phyloP scores from a whole-genome alignment of 1,140 invertebrate genomes.

The Macrobrachium nipponense region DNA sequence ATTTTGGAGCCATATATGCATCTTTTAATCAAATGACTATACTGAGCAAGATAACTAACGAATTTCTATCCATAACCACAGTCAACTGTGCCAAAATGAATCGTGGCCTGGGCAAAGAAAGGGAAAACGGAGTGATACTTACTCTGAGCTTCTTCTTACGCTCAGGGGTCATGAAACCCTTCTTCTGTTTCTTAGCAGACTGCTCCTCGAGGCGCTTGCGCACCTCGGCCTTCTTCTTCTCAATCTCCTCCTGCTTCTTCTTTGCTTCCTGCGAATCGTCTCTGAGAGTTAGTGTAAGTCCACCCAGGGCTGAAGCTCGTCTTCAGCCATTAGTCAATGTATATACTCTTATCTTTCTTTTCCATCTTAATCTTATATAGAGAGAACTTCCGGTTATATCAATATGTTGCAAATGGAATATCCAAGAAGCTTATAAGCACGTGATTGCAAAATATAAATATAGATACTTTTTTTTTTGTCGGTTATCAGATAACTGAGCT shows the following conservation, averaged over 20 bases:
- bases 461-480: too few relatives aligned
- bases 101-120: background rate
- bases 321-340: background rate
- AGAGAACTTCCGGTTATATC: background rate
- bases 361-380: background rate
- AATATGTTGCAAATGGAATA: too few relatives aligned
- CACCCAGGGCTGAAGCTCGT: background rate
- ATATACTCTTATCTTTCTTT: background rate
- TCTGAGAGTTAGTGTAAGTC: slow-evolving; percentile 24
- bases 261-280: slow-evolving; percentile 76
- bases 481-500: background rate
- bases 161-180: slow-evolving; percentile 98
- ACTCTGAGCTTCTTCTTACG: slow-evolving; percentile 97
- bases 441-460: too few relatives aligned
- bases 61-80: background rate
- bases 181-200: slow-evolving; percentile 95
- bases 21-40: too few relatives aligned
- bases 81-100: background rate
- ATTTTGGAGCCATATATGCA: too few relatives aligned
- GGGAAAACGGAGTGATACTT: slow-evolving; percentile 59
- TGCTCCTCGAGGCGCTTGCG: slow-evolving; percentile 95
- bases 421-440: too few relatives aligned
- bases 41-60: too few relatives aligned
- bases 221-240: slow-evolving; percentile 94
- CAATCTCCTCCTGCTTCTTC: slow-evolving; percentile 93